phyloP scores from a whole-genome alignment of 1,140 invertebrate species.

The Penaeus vannamei region DNA sequence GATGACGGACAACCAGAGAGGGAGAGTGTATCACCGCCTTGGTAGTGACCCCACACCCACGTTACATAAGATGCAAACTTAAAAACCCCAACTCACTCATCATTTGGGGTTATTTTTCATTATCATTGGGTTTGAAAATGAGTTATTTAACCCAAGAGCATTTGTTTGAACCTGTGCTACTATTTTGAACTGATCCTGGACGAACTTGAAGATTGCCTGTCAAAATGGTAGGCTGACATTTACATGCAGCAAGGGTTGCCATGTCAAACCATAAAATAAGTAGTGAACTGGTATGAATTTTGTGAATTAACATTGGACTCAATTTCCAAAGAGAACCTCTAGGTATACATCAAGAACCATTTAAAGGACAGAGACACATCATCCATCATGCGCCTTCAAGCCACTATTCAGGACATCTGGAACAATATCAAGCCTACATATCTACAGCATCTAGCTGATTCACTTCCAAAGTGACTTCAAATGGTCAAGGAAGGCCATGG shows the following conservation, averaged over 20 bases:
- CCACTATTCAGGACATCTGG: neutral
- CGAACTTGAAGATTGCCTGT: neutral
- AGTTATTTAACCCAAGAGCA: neutral
- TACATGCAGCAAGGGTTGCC: slow-evolving; percentile 3
- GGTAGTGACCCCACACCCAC: neutral
- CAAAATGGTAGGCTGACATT: neutral
- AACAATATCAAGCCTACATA: neutral
- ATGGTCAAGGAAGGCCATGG: neutral
- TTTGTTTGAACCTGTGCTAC: neutral
- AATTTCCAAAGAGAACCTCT: slow-evolving; percentile 25
- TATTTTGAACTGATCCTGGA: neutral
- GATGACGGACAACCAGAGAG: no score
- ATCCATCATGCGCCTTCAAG: neutral
- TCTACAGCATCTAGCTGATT: neutral
- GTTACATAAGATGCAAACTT: neutral
- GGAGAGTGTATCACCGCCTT: neutral
- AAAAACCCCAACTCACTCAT: neutral
- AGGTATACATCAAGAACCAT: neutral
- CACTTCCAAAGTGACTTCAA: neutral
- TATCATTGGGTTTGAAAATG: neutral
- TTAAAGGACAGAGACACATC: neutral
- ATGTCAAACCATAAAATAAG: neutral
- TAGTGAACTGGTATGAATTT: neutral
- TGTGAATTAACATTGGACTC: neutral
- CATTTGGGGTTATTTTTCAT: neutral